phyloP scores from a whole-genome alignment of 2,797 vertebrate genomes.

The Cetoscarus ocellatus region DNA sequence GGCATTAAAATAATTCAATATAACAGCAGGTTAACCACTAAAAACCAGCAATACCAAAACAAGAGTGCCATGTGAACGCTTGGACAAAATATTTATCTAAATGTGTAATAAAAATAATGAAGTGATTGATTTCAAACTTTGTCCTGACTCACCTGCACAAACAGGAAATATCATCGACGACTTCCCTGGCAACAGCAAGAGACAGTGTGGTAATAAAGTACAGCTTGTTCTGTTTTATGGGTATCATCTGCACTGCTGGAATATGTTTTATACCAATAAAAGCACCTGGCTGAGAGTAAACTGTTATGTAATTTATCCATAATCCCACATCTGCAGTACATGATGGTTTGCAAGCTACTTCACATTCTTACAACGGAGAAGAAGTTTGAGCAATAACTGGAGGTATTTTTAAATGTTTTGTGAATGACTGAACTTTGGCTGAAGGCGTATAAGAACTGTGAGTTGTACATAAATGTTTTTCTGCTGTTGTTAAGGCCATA shows the following conservation, averaged over 20 bases:
- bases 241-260: constrained; percentile 40
- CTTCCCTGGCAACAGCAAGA: neutral
- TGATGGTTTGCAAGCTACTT: constrained; percentile 12
- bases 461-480: constrained; percentile 5
- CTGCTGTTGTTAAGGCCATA: neutral
- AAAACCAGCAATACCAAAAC: too few species aligned
- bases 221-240: constrained; percentile 45
- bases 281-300: constrained; percentile 34
- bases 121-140: too few species aligned
- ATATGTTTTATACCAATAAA: constrained; percentile 52
- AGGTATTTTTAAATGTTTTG: constrained; percentile 8
- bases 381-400: constrained; percentile 11
- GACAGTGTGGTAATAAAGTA: constrained; percentile 36
- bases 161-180: too few species aligned
- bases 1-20: too few species aligned
- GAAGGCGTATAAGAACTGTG: neutral
- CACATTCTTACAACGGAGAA: neutral
- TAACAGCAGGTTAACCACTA: too few species aligned
- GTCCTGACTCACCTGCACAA: too few species aligned
- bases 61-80: too few species aligned
- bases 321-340: constrained; percentile 41
- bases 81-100: too few species aligned
- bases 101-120: too few species aligned
- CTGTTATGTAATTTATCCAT: constrained; percentile 36
- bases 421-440: neutral